Percentiles rank a stretch among this genome's conserved stretches.
phyloP scores from a whole-genome alignment of 1,140 invertebrate genomes.

The Meloidogyne floridensis region DNA sequence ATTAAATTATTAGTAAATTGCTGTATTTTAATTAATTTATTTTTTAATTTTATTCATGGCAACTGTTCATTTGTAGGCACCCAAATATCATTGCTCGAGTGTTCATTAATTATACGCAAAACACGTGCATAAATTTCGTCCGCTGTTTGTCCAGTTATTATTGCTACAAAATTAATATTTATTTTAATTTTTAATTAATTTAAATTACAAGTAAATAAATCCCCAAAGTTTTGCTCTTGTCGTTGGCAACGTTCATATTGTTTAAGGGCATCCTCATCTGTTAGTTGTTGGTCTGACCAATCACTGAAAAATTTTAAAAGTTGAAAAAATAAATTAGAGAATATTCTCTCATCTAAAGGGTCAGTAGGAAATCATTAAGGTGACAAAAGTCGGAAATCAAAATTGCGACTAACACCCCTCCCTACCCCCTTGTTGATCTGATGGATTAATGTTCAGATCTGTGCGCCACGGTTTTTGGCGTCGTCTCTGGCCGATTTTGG shows the following conservation, averaged over 20 bases:
- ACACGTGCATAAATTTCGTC: constrained; percentile 94
- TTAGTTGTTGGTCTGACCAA: constrained; percentile 92
- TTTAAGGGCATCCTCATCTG: constrained; percentile 95
- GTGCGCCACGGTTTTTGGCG: too few relatives aligned
- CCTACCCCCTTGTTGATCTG: too few relatives aligned
- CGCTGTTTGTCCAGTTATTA: constrained; percentile 94
- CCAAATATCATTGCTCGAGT: constrained; percentile 94
- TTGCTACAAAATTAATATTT: constrained; percentile 73
- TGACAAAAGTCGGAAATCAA: too few relatives aligned
- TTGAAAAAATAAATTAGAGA: background rate
- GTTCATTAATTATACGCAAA: constrained; percentile 89
- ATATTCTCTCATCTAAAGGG: background rate
- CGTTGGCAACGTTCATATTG: constrained; percentile 91
- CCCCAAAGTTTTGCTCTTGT: constrained; percentile 96
- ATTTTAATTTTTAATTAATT: too few relatives aligned
- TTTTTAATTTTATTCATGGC: constrained; percentile 14
- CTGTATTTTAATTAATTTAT: background rate
- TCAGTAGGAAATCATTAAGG: too few relatives aligned
- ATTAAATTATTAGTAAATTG: background rate
- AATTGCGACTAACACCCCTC: too few relatives aligned
- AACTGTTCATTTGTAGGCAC: constrained; percentile 77
- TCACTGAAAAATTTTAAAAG: constrained; percentile 75
- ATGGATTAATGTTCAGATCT: too few relatives aligned
- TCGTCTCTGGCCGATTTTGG: too few relatives aligned
- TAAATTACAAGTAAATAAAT: constrained; percentile 89